Percentiles rank a stretch among this genome's conserved stretches.
phyloP scores from a whole-genome alignment of 1,140 invertebrate genomes.

The Scaptomyza graminum region DNA sequence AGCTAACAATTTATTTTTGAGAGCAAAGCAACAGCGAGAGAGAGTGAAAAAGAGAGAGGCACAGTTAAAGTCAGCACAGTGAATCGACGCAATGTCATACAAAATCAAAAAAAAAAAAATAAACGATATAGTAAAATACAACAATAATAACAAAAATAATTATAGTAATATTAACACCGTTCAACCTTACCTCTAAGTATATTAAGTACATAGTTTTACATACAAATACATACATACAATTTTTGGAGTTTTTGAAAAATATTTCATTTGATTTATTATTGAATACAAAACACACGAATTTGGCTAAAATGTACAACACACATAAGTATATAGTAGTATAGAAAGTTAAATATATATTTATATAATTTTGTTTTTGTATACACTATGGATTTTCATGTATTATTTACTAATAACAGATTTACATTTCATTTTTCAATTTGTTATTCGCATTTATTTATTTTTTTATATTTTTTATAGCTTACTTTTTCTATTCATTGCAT shows the following conservation, averaged over 20 bases:
- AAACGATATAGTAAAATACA: constrained; percentile 5
- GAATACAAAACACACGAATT: constrained; percentile 77
- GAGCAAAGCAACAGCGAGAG: constrained; percentile 19
- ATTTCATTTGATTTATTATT: constrained; percentile 60
- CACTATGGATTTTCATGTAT: constrained; percentile 38
- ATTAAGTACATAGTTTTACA: constrained; percentile 50
- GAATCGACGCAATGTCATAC: constrained; percentile 32
- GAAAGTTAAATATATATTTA: constrained; percentile 48
- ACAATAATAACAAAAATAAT: constrained; percentile 6
- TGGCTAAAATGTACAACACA: constrained; percentile 78
- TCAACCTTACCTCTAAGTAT: constrained; percentile 55
- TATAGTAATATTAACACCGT: constrained; percentile 32
- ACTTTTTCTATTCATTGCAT: constrained; percentile 56
- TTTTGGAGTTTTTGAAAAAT: constrained; percentile 60
- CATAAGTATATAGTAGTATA: constrained; percentile 73
- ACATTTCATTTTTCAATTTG: constrained; percentile 52
- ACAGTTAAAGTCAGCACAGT: constrained; percentile 32
- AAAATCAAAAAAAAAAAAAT: constrained; percentile 49
- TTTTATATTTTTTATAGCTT: constrained; percentile 65
- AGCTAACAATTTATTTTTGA: background rate
- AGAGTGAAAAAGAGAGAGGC: constrained; percentile 16
- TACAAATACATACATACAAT: constrained; percentile 57
- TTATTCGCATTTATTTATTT: constrained; percentile 35
- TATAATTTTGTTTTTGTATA: constrained; percentile 42
- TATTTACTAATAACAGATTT: constrained; percentile 68